phyloP scores from a whole-genome alignment of 2,888 invertebrate genomes.

The Lottia gigantea region DNA sequence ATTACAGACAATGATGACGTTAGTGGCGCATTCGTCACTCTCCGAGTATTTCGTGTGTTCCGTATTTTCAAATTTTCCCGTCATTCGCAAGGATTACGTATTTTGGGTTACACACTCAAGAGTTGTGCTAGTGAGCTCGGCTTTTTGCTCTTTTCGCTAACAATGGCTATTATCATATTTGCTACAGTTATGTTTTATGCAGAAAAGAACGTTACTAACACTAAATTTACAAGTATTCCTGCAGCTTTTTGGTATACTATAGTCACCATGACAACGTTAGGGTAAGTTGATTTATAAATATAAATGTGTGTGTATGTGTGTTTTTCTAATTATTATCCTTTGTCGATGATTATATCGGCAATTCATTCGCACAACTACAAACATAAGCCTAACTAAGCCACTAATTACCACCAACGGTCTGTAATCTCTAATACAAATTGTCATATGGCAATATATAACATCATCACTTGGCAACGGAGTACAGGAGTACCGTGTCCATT shows the following conservation, averaged over 20 bases:
- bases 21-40: constrained; percentile 97
- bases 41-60: constrained; percentile 98
- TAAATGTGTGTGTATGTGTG: constrained; percentile 23
- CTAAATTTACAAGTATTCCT: constrained; percentile 98
- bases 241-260: constrained; percentile 99
- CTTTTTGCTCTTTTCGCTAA: constrained; percentile 98
- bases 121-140: constrained; percentile 99
- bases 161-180: constrained; percentile 99
- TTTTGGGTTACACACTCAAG: constrained; percentile 98
- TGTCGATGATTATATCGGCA: too few relatives aligned
- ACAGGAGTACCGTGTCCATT: too few relatives aligned
- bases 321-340: constrained; percentile 11
- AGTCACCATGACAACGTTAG: constrained; percentile 99
- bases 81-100: constrained; percentile 97
- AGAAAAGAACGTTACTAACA: constrained; percentile 96
- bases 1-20: constrained; percentile 98
- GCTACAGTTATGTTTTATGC: constrained; percentile 99
- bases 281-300: constrained; percentile 78
- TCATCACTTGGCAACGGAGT: too few relatives aligned
- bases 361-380: too few relatives aligned
- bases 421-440: too few relatives aligned
- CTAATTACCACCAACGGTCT: too few relatives aligned
- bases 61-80: constrained; percentile 99
- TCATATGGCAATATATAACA: too few relatives aligned
- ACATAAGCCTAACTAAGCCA: too few relatives aligned